Percentiles rank a stretch among this genome's conserved stretches.
These are phyloP conservation scores for Hydropsyche betteni DNA, from an alignment of 2,888 invertebrate genomes.

Conservation along the genomic window DNA sequence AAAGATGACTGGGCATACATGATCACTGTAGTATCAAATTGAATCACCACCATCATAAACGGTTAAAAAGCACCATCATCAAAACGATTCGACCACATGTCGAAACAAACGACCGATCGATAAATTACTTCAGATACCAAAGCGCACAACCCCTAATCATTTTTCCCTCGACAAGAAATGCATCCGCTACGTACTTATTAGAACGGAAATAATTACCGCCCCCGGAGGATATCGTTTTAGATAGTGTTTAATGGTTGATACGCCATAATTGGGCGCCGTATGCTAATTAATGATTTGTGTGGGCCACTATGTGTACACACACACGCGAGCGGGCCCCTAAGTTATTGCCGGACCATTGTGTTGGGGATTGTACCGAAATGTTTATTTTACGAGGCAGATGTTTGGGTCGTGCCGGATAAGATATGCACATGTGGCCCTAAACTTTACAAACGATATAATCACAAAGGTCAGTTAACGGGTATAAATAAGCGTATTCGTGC, in stretches of 20 bases:
- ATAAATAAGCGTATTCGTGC: too few relatives aligned
- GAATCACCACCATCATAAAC: not conserved
- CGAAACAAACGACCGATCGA: not conserved
- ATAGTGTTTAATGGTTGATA: slow-evolving; percentile 43
- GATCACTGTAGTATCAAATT: too few relatives aligned
- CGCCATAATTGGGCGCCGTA: slow-evolving; percentile 46
- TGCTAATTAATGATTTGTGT: slow-evolving; percentile 44
- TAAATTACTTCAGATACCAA: not conserved
- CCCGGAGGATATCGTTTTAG: too few relatives aligned
- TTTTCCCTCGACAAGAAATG: too few relatives aligned
- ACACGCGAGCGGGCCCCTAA: slow-evolving; percentile 6
- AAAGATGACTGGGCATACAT: too few relatives aligned
- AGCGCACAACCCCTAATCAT: not conserved
- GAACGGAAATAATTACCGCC: too few relatives aligned
- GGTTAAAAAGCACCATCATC: not conserved
- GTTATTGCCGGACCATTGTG: slow-evolving; percentile 29
- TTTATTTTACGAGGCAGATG: slow-evolving; percentile 38
- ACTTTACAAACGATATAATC: slow-evolving; percentile 26
- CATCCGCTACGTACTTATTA: too few relatives aligned
- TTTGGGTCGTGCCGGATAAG: slow-evolving; percentile 23
- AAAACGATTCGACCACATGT: slow-evolving; percentile 5
- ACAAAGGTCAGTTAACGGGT: slow-evolving; percentile 20
- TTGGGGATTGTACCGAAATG: slow-evolving; percentile 16
- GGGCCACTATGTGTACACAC: too few relatives aligned
- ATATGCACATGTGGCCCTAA: slow-evolving; percentile 31